Base-by-base conservation (phyloP, 2,888 invertebrate genomes). In the Magallana nippona region DNA sequence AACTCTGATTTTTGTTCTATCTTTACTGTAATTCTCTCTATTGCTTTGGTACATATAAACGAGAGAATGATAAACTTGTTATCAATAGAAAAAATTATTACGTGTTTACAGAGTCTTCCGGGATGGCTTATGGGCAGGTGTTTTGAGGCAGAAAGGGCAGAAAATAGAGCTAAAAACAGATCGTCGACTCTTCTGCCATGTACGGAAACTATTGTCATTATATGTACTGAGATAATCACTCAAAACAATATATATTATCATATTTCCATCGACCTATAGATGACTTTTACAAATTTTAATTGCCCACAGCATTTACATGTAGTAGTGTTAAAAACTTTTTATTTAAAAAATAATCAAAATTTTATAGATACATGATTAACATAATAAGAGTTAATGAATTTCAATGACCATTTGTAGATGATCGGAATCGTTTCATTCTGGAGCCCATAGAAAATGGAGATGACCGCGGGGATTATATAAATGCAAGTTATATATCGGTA, bases 101-200 rank as follows among this genome's bases (percentile, higher is more conserved):
- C 32, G 22, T 15, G 22, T 71, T 13, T 22, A 71, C 27, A 71
- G 71, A 27, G 71, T 71, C 71, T 71, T 15, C 71, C 27, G 13
- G 71, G 27, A 2, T 71, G 13, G 27, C 27, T 27, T 13, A 71
- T 71, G 71, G 71, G 27, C 15, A 71, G 71, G 32, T 71, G 71
- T 13, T 71, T 71, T 32, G 71, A 71, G 71, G 71, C 71, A 71
- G 71, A 71, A 27, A 71, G 27, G 71, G 71, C 19, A 15, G 71
- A 71, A 32, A 71, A 71, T 27, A 71, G 32, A 32, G 22, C 27
- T 71, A 71, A 71, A 71, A 71, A 71, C 32, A 71, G 71, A 71
- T 71, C 71, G 2, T 22, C 22, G 15, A 71, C 71, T 22, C 22
- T 71, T 15, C 71, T 71, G 22, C 71, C 71, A 71, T 71, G 71